Base-by-base conservation (phyloP, 92 coral and sea anemone species). In the Parazoanthus atlanticus region DNA sequence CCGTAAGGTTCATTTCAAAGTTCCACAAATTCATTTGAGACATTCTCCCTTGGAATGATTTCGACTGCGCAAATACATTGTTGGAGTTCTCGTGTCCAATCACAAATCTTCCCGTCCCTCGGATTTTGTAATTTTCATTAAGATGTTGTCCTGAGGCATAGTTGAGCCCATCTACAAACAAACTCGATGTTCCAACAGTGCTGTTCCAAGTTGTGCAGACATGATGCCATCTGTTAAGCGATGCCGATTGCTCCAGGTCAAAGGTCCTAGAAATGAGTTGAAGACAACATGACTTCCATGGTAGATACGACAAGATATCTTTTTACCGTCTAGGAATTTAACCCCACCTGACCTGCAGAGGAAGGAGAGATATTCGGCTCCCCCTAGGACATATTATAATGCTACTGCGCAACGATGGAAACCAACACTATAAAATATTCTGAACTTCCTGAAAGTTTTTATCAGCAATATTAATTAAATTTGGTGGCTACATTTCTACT, bases 1-100 rank as follows among this genome's bases (percentile, higher is more conserved):
- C 79, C n/a, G 29, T 75, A 75, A 6, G 10, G 15, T 75, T 36
- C 11, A 75, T 75, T 5, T 33, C 29, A 36, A 75, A 33, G 28
- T 19, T 75, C 79, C 79, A 75, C 28, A 36, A 16, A 12, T 75
- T 75, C 10, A 75, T 3, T 23, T 75, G 79, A 41, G 79, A 75
- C 26, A 75, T 75, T 38, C 49, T 75, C 28, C 79, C 79, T 34
- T 36, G 28, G 43, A 75, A 75, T 34, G 79, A 75, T 74, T 74
- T 74, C 12, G 78, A 74, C 3, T 29, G 25, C 1, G 31, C 43
- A 73, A 19, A 73, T 16, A n/a, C 4, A 32, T 75, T 75, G 47
- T 19, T 36, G 21, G 26, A 33, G 40, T 6, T 32, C 25, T 36
- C 26, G 36, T 75, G 79, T 36, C 79, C 79, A 36, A 75, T 36